These are phyloP conservation scores for Nerophis ophidion DNA, from an alignment of 2,113 vertebrate species.

Conservation along the genomic window DNA sequence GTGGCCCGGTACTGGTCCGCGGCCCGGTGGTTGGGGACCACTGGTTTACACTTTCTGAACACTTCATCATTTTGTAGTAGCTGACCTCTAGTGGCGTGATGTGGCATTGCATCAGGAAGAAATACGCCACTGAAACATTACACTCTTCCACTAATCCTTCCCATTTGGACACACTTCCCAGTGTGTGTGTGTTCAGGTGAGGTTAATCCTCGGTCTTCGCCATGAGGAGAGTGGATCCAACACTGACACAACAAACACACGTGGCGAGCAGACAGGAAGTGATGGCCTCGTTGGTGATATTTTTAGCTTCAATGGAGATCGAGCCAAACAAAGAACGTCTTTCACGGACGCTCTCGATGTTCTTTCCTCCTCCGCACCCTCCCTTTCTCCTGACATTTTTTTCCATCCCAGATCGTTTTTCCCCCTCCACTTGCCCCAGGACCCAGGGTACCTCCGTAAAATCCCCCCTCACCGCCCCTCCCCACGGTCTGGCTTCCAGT, in stretches of 20 bases:
- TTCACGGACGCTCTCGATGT: slow-evolving; percentile 48
- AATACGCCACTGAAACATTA: slow-evolving; percentile 43
- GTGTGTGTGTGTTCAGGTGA: slow-evolving; percentile 19
- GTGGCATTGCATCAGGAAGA: not conserved
- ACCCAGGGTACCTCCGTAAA: slow-evolving; percentile 35
- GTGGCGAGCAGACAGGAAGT: slow-evolving; percentile 20
- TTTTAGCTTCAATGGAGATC: slow-evolving; percentile 35
- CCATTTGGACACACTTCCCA: slow-evolving; percentile 54
- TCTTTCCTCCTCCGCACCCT: slow-evolving; percentile 15
- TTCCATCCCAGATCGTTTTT: slow-evolving; percentile 8
- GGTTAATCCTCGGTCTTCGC: slow-evolving; percentile 49
- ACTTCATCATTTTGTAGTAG: not conserved
- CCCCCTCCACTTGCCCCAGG: slow-evolving; percentile 26
- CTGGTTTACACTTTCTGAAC: not conserved
- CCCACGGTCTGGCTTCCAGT: slow-evolving; percentile 21
- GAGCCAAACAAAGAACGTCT: slow-evolving; percentile 57
- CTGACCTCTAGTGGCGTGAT: not conserved
- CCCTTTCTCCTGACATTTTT: not conserved
- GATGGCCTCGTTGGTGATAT: slow-evolving; percentile 35
- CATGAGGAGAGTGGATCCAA: slow-evolving; percentile 38
- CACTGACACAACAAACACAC: slow-evolving; percentile 15
- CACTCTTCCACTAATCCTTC: slow-evolving; percentile 48
- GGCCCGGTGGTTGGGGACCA: too few relatives aligned
- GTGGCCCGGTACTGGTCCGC: too few relatives aligned
- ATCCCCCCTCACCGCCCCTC: not conserved